phyloP scores from a whole-genome alignment of 2,113 vertebrate genomes.

The Phaethon lepturus region DNA sequence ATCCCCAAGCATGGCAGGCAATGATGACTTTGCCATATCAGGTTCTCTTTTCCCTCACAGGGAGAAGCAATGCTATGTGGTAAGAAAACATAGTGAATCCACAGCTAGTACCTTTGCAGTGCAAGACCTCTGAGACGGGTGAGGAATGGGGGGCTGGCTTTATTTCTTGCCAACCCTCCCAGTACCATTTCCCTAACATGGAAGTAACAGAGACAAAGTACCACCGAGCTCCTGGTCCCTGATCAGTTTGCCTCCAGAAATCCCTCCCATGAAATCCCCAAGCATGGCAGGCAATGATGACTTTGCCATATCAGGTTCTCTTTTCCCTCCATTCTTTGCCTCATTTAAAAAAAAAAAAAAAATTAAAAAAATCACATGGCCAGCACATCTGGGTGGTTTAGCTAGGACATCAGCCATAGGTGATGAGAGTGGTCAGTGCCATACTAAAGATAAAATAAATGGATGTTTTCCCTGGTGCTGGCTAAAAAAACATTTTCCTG shows the following conservation, averaged over 20 bases:
- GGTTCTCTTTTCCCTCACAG: no score
- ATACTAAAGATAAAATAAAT: background rate
- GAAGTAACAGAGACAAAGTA: background rate
- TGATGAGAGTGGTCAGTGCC: background rate
- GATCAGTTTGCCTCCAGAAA: background rate
- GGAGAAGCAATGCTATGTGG: background rate
- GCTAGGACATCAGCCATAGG: background rate
- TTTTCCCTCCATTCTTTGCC: background rate
- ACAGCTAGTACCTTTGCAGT: background rate
- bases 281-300: background rate
- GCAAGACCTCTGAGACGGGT: background rate
- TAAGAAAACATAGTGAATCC: background rate
- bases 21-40: background rate
- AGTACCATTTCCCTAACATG: background rate
- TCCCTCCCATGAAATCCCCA: background rate
- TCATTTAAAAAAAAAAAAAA: background rate
- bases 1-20: background rate
- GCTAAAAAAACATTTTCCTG: background rate
- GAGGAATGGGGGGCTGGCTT: rapidly evolving
- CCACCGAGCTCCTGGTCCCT: background rate
- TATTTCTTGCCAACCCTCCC: background rate
- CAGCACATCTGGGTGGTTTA: background rate
- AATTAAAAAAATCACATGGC: background rate
- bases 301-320: background rate
- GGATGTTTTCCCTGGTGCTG: background rate